These are phyloP conservation scores for Hymenochirus boettgeri DNA, from an alignment of 2,113 vertebrate species.

Conservation along the genomic window DNA sequence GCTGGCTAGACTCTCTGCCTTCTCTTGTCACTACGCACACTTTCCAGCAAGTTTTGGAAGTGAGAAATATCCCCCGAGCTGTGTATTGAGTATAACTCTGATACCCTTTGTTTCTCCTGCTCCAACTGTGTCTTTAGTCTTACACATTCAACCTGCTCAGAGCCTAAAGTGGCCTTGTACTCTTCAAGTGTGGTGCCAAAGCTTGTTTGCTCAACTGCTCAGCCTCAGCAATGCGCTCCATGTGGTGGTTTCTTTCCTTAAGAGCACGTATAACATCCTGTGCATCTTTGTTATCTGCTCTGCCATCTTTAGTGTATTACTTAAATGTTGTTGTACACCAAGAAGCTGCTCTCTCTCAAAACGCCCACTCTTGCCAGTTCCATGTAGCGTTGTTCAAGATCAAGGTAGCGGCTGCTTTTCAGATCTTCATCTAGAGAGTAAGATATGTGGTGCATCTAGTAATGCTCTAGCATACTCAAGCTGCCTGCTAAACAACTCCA, in stretches of 20 bases:
- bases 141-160: constrained; percentile 80
- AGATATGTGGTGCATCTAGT: constrained; percentile 82
- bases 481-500: constrained; percentile 84
- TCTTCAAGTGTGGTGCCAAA: constrained; percentile 77
- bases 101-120: constrained; percentile 85
- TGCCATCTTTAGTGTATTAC: constrained; percentile 92
- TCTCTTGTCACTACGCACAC: constrained; percentile 84
- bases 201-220: constrained; percentile 78
- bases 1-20: constrained; percentile 76
- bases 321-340: constrained; percentile 91
- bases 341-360: constrained; percentile 91
- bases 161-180: constrained; percentile 74
- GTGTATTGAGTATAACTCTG: constrained; percentile 86
- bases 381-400: constrained; percentile 87
- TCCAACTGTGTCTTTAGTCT: constrained; percentile 83
- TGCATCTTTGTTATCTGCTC: constrained; percentile 93
- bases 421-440: constrained; percentile 84
- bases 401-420: constrained; percentile 88
- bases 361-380: constrained; percentile 86
- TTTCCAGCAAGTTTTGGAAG: constrained; percentile 85
- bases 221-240: constrained; percentile 84
- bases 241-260: constrained; percentile 88
- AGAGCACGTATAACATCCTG: constrained; percentile 85
- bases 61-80: constrained; percentile 83
- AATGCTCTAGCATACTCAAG: constrained; percentile 84